These are phyloP conservation scores for Heliopora coerulea DNA, from an alignment of 92 coral and sea anemone species.

Conservation along the genomic window DNA sequence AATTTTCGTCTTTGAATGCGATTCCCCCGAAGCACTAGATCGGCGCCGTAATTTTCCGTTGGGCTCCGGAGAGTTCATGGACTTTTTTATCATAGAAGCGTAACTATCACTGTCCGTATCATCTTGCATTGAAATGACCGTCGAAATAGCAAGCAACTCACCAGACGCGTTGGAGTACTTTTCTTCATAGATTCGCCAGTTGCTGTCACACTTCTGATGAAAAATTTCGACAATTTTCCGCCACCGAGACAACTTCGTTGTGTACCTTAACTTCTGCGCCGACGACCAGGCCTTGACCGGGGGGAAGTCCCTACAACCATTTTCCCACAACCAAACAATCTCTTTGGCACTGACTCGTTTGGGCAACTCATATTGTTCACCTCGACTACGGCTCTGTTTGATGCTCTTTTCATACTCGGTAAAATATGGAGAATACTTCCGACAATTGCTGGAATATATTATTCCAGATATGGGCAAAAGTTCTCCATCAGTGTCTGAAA, in stretches of 20 bases:
- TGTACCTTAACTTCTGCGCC: constrained; percentile 80
- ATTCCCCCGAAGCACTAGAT: background rate
- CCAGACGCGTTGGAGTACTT: constrained; percentile 94
- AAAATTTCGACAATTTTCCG: constrained; percentile 93
- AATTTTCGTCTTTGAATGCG: background rate
- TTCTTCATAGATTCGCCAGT: constrained; percentile 88
- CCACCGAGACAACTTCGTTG: constrained; percentile 98
- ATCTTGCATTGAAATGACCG: constrained; percentile 75
- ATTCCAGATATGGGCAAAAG: constrained; percentile 89
- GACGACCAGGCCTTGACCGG: constrained; percentile 96
- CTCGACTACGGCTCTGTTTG: constrained; percentile 26
- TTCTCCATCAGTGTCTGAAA: constrained; percentile 88
- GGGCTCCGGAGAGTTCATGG: constrained; percentile 11
- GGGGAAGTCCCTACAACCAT: constrained; percentile 93
- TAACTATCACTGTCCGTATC: constrained; percentile 72
- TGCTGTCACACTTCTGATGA: constrained; percentile 84
- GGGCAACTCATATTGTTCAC: constrained; percentile 81
- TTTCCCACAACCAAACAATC: constrained; percentile 96
- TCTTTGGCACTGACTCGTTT: constrained; percentile 91
- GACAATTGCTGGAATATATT: constrained; percentile 18
- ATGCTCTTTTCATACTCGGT: constrained; percentile 29
- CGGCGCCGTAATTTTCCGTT: constrained; percentile 8
- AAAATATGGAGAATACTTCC: constrained; percentile 35
- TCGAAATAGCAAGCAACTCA: constrained; percentile 89
- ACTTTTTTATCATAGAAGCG: constrained; percentile 29